phyloP scores from a whole-genome alignment of 2,113 vertebrate species.

The Bos taurus region DNA sequence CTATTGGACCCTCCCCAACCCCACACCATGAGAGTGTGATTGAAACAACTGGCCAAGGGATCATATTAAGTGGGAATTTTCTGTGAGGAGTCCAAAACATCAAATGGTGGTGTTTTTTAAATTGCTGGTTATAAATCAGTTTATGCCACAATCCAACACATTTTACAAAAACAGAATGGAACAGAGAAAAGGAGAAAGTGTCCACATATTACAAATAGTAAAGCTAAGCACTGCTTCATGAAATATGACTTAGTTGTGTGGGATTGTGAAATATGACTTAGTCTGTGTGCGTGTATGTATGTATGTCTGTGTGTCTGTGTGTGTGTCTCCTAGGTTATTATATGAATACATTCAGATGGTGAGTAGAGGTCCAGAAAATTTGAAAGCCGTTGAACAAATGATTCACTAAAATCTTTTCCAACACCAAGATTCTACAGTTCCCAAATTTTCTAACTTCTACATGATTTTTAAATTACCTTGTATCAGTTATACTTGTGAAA shows the following conservation, averaged over 20 bases:
- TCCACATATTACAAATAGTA: neutral
- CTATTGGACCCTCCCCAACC: neutral
- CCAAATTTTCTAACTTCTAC: neutral
- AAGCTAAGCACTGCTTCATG: neutral
- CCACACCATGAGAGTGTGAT: neutral
- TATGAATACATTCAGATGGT: neutral
- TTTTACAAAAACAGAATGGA: neutral
- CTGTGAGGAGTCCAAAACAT: neutral
- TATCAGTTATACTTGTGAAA: neutral
- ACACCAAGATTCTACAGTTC: neutral
- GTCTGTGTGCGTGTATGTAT: neutral
- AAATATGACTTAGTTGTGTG: neutral
- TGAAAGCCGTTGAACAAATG: neutral
- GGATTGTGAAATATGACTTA: neutral
- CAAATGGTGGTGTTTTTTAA: neutral
- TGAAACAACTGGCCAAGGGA: neutral
- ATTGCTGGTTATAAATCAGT: neutral
- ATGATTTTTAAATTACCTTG: slow-evolving; percentile 16
- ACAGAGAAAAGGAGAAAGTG: neutral
- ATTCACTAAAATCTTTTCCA: neutral
- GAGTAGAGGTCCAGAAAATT: neutral
- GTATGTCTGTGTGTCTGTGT: neutral
- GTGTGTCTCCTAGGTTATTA: neutral
- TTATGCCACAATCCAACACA: neutral
- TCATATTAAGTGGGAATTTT: neutral